These are phyloP conservation scores for Mastacembelus armatus DNA, from an alignment of 2,797 vertebrate species.

Conservation along the genomic window DNA sequence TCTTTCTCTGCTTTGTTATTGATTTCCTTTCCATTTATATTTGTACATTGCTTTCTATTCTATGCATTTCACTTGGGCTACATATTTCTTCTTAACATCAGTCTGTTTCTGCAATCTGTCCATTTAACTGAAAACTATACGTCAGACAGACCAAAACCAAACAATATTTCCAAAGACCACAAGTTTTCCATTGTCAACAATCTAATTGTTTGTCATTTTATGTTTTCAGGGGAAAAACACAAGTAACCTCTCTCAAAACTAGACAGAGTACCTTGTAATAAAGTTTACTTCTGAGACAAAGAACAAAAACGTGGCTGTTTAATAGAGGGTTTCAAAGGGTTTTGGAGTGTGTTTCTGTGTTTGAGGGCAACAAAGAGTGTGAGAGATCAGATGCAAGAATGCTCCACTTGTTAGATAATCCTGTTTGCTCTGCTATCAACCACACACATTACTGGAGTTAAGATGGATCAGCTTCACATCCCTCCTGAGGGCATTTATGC, in stretches of 20 bases:
- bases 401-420: conserved; percentile 75
- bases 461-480: conserved; percentile 63
- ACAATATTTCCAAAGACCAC: neutral
- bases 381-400: conserved; percentile 64
- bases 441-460: conserved; percentile 64
- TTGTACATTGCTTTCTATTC: neutral
- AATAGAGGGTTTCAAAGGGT: conserved; percentile 30
- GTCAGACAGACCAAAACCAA: neutral
- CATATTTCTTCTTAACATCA: neutral
- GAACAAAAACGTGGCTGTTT: conserved; percentile 34
- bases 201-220: conserved; percentile 4
- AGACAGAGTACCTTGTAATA: conserved; percentile 31
- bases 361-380: conserved; percentile 13
- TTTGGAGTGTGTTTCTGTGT: conserved; percentile 33
- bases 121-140: neutral
- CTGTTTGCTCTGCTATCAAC: conserved; percentile 72
- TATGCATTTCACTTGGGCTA: neutral
- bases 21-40: neutral
- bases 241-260: conserved; percentile 16
- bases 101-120: neutral
- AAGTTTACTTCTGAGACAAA: conserved; percentile 53
- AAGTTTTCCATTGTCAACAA: too few relatives aligned
- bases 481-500: conserved; percentile 54
- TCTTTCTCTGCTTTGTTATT: neutral
- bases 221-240: conserved; percentile 6